These are phyloP conservation scores for Microtus pennsylvanicus DNA, from an alignment of 2,113 vertebrate species.

Conservation along the genomic window DNA sequence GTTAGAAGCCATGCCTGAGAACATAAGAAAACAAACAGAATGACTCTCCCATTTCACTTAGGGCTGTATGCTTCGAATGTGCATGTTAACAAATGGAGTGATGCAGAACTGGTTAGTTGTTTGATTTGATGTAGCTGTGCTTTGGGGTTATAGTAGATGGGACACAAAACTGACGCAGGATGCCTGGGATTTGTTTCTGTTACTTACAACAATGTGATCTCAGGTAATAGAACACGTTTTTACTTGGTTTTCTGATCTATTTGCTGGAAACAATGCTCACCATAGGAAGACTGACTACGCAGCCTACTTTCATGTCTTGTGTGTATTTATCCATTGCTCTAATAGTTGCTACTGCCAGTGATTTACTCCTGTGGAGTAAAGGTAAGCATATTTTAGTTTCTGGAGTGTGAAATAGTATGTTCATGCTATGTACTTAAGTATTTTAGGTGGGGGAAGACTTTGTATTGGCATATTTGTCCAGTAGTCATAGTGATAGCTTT, in stretches of 20 bases:
- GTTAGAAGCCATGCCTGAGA: conserved; percentile 18
- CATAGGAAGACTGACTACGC: conserved; percentile 76
- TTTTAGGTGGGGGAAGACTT: not conserved
- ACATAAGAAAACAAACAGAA: conserved; percentile 37
- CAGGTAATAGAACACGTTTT: conserved; percentile 73
- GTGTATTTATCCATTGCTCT: conserved; percentile 74
- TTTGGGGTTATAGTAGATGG: conserved; percentile 72
- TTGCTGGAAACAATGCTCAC: conserved; percentile 71
- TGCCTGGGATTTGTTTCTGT: conserved; percentile 74
- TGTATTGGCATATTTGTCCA: conserved; percentile 48
- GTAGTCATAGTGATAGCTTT: conserved; percentile 9
- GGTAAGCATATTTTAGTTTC: conserved; percentile 81
- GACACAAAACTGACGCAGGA: conserved; percentile 69
- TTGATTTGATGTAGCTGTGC: conserved; percentile 71
- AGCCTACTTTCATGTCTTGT: conserved; percentile 78
- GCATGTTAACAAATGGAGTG: conserved; percentile 61
- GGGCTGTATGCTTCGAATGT: conserved; percentile 24
- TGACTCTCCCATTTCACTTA: conserved; percentile 28
- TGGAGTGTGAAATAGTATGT: conserved; percentile 67
- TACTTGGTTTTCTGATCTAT: conserved; percentile 73
- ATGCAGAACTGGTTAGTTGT: conserved; percentile 52
- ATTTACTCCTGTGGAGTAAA: conserved; percentile 82
- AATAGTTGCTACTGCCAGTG: conserved; percentile 80
- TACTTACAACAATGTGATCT: conserved; percentile 75
- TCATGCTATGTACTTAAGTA: conserved; percentile 61